A percentile compares a stretch with the other conserved stretches of the same genome.
phyloP scores from a whole-genome alignment of 37 sponge, comb jelly and placozoan species.

The Aplysina aerophoba region DNA sequence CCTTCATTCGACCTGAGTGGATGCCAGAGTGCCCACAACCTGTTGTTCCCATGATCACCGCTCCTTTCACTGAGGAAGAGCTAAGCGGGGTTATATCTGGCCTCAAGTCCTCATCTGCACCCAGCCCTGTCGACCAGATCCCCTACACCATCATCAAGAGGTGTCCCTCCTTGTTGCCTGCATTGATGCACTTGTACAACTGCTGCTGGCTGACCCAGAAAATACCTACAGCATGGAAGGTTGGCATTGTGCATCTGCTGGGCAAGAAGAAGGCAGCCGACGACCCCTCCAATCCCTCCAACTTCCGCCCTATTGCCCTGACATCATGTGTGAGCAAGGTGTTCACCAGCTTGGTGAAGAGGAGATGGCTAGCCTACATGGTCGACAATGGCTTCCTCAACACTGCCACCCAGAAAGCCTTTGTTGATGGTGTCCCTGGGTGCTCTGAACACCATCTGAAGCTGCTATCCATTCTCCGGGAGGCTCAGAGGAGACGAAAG shows the following conservation, averaged over 20 bases:
- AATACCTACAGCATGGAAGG: constrained; percentile 24
- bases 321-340: not conserved
- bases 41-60: not conserved
- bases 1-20: not conserved
- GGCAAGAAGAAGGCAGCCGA: constrained; percentile 21
- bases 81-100: no score
- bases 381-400: no score
- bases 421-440: not conserved
- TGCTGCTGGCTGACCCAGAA: constrained; percentile 2
- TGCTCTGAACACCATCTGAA: constrained; percentile 19
- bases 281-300: not conserved
- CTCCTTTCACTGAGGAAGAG: not conserved
- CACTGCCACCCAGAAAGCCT: no score
- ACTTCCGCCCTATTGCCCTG: not conserved
- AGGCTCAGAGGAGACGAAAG: not conserved
- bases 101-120: not conserved
- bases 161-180: constrained; percentile 6
- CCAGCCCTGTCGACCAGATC: not conserved
- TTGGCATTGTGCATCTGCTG: not conserved
- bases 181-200: constrained; percentile 14
- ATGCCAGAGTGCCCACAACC: constrained; percentile 9
- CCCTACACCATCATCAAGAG: constrained; percentile 3
- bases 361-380: no score
- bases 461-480: not conserved
- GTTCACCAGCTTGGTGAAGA: not conserved